Conservation (phyloP, 2,888 invertebrate genomes). For the Rhamnusium bicolor region DNA sequence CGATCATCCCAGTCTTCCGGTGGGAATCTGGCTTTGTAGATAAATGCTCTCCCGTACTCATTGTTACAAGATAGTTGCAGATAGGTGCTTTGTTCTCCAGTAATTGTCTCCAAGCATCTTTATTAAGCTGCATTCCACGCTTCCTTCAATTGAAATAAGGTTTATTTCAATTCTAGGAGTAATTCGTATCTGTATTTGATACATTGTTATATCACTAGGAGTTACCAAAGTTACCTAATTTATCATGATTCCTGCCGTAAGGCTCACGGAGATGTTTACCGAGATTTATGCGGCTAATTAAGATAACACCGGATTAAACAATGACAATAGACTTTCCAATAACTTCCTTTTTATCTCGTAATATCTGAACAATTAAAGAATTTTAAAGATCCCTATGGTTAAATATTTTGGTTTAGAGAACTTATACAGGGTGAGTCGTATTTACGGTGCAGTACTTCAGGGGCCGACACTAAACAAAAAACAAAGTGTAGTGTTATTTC, state of each 20-base stretch:
- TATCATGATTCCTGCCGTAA: constrained; percentile 16
- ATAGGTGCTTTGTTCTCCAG: constrained; percentile 34
- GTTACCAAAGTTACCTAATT: constrained; percentile 18
- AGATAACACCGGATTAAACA: constrained; percentile 16
- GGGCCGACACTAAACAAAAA: too few relatives aligned
- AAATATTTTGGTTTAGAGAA: too few relatives aligned
- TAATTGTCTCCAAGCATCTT: constrained; percentile 32
- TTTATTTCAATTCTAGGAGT: constrained; percentile 11
- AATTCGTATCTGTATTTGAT: constrained; percentile 6
- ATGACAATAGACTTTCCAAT: constrained; percentile 16
- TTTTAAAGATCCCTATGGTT: too few relatives aligned
- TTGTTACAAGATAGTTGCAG: constrained; percentile 35
- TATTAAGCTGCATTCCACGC: constrained; percentile 30
- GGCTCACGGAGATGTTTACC: constrained; percentile 8
- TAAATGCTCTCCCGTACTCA: constrained; percentile 29
- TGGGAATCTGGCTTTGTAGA: constrained; percentile 39
- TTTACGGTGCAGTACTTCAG: too few relatives aligned
- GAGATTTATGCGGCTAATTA: constrained; percentile 21
- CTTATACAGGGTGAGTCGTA: too few relatives aligned
- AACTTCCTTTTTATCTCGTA: background rate
- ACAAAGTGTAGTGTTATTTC: too few relatives aligned
- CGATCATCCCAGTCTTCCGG: constrained; percentile 32
- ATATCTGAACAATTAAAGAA: background rate
- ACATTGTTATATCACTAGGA: background rate
- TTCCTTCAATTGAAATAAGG: constrained; percentile 15